Evolutionary conservation across 92 coral and sea anemone genomes (phyloP).

Genomic region (Porites evermanni): DNA sequence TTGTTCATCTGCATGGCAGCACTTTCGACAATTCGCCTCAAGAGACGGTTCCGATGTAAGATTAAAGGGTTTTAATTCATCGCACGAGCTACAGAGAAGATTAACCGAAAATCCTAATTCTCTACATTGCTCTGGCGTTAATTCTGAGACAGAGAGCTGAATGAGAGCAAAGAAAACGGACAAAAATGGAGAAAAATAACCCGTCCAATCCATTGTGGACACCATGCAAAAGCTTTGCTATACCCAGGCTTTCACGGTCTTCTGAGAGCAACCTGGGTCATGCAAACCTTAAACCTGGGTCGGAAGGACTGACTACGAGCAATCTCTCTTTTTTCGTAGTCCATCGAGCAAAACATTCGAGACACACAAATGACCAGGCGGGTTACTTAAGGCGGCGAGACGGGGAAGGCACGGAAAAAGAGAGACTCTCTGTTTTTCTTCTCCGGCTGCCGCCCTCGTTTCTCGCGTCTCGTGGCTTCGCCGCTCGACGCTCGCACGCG

Average conservation of each 20-base stretch:
- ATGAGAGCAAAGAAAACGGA: slow-evolving; percentile 83
- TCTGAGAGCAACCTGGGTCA: not conserved
- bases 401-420: no score
- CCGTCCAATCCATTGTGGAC: slow-evolving; percentile 86
- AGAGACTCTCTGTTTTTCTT: no score
- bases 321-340: no score
- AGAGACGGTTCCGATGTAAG: slow-evolving; percentile 46
- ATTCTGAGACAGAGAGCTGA: slow-evolving; percentile 70
- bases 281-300: no score
- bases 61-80: slow-evolving; percentile 90
- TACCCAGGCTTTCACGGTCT: slow-evolving; percentile 24
- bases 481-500: no score
- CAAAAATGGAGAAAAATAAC: slow-evolving; percentile 73
- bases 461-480: no score
- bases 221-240: slow-evolving; percentile 26
- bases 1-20: slow-evolving; percentile 95
- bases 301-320: no score
- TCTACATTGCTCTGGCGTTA: slow-evolving; percentile 90
- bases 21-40: slow-evolving; percentile 77
- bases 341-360: no score
- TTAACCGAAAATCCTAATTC: slow-evolving; percentile 87
- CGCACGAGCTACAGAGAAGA: slow-evolving; percentile 96
- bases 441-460: no score
- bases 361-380: no score
- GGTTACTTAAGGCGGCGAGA: no score